These are phyloP conservation scores for human (Homo sapiens) DNA, from an alignment of 2,113 vertebrate species.

Conservation along the genomic window GRCh38 chr15:43513501-43514000, in stretches of 20 bases:
- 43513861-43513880: neutral
- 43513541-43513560: conserved; percentile 6
- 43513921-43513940: conserved; percentile 23
- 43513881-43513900: conserved; percentile 9
- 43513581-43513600: conserved; percentile 5
- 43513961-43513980: conserved; percentile 24
- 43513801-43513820: neutral
- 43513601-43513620: conserved; percentile 31
- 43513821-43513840: conserved; percentile 22
- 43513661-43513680: conserved; percentile 12
- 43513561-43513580: conserved; percentile 36
- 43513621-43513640: neutral
- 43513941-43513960: conserved; percentile 18
- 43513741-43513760: conserved; percentile 46
- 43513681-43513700: conserved; percentile 3
- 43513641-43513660: conserved; percentile 4
- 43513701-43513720: conserved; percentile 7
- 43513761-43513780: neutral
- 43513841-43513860: neutral
- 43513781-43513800: neutral
- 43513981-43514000: conserved; percentile 48
- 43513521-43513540: neutral
- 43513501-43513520: neutral
- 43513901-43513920: conserved; percentile 34
- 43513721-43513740: conserved; percentile 7